Conservation (phyloP, 2,888 invertebrate genomes). For the Tachina grossa region DNA sequence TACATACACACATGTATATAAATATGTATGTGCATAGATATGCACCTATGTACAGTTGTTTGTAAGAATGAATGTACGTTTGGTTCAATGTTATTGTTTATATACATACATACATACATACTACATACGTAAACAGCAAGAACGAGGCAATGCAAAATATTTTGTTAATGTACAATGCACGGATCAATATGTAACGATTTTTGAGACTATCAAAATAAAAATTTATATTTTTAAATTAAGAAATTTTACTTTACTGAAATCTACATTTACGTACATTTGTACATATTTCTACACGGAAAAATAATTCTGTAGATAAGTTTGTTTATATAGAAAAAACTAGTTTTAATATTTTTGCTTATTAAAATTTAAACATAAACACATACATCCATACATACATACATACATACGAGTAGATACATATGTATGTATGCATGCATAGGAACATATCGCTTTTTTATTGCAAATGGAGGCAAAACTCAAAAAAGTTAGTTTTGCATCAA, state of each 20-base stretch:
- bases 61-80: neutral
- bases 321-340: neutral
- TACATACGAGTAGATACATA: no score
- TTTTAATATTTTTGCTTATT: slow-evolving; percentile 39
- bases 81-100: neutral
- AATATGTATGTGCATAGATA: slow-evolving; percentile 28
- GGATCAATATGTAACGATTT: no score
- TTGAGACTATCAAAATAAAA: no score
- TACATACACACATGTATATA: neutral
- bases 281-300: neutral
- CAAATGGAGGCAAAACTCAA: no score
- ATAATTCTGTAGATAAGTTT: no score
- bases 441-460: neutral
- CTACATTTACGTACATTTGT: neutral
- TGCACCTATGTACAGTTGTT: slow-evolving; percentile 30
- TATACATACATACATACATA: slow-evolving; percentile 1
- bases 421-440: neutral
- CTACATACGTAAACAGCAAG: neutral
- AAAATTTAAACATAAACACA: neutral
- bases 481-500: no score
- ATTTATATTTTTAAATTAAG: no score
- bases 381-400: no score
- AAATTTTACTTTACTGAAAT: no score
- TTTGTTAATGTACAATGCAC: neutral
- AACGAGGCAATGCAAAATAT: neutral